Evolutionary conservation across 2,888 invertebrate genomes (phyloP).

Genomic region (Cheilosia urbana): DNA sequence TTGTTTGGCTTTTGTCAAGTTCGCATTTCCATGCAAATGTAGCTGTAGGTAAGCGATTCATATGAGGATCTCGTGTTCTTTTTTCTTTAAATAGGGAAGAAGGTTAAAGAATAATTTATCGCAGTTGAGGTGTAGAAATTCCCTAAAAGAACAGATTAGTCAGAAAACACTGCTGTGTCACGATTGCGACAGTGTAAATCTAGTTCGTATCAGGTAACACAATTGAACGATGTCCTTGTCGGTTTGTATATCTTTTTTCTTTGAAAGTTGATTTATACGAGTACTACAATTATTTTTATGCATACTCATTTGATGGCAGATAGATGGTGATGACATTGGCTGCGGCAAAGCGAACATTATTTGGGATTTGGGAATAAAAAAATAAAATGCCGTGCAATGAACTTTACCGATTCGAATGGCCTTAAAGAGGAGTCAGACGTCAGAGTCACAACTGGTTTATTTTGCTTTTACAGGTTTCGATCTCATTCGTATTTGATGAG

Average conservation of each 20-base stretch:
- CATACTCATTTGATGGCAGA: neutral
- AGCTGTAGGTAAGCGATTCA: conserved; percentile 19
- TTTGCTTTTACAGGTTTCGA: conserved; percentile 1
- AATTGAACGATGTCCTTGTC: conserved; percentile 49
- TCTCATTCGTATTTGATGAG: neutral
- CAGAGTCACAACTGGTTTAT: neutral
- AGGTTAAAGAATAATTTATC: conserved; percentile 48
- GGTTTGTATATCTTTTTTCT: neutral
- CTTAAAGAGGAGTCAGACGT: conserved; percentile 5
- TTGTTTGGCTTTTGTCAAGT: conserved; percentile 42
- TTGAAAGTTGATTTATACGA: conserved; percentile 40
- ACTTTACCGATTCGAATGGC: conserved; percentile 36
- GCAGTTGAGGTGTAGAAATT: conserved; percentile 26
- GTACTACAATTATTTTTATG: neutral
- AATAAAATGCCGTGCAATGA: conserved; percentile 17
- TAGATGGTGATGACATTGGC: conserved; percentile 50
- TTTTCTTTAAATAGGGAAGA: conserved; percentile 3
- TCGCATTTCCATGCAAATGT: neutral
- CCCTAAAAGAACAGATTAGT: conserved; percentile 33
- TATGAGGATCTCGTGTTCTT: conserved; percentile 32
- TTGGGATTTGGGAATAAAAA: neutral
- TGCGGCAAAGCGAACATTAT: neutral
- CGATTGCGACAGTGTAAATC: conserved; percentile 18
- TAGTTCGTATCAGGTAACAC: conserved; percentile 52
- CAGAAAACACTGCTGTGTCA: conserved; percentile 25